These are phyloP conservation scores for Sphaeramia orbicularis DNA, from an alignment of 2,797 vertebrate genomes.

Conservation along the genomic window DNA sequence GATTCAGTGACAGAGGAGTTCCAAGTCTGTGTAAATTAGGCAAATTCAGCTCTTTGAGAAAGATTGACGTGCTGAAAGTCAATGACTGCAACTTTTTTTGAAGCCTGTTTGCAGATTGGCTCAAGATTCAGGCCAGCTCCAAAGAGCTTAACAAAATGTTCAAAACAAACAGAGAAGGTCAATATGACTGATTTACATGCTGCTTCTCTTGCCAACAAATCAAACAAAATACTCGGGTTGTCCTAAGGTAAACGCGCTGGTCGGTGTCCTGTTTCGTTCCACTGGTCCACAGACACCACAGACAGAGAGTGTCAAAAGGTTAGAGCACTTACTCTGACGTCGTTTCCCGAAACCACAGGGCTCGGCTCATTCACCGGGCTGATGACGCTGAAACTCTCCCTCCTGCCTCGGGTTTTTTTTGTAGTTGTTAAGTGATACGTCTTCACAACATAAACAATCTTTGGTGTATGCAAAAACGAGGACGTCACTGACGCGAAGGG, in stretches of 20 bases:
- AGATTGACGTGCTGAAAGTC: background rate
- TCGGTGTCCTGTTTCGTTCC: slow-evolving; percentile 58
- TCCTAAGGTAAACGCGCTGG: slow-evolving; percentile 14
- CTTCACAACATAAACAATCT: slow-evolving; percentile 37
- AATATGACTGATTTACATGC: slow-evolving; percentile 4
- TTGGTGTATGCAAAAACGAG: slow-evolving; percentile 55
- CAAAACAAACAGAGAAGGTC: slow-evolving; percentile 16
- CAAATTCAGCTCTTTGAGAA: background rate
- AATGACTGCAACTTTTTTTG: too few species aligned
- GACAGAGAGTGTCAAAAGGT: background rate
- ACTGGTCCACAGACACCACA: slow-evolving; percentile 16
- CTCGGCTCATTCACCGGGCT: background rate
- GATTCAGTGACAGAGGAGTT: slow-evolving; percentile 43
- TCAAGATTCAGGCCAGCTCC: background rate
- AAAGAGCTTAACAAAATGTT: background rate
- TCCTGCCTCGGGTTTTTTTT: background rate
- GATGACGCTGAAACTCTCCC: background rate
- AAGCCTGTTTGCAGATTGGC: too few species aligned
- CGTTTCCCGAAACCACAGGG: background rate
- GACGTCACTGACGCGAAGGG: slow-evolving; percentile 78
- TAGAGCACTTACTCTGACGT: slow-evolving; percentile 56
- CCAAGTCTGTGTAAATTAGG: slow-evolving; percentile 34
- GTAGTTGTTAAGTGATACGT: slow-evolving; percentile 10
- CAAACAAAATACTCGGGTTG: slow-evolving; percentile 44
- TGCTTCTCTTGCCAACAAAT: slow-evolving; percentile 50